These are phyloP conservation scores for Lycodopsis pacificus DNA, from an alignment of 2,797 vertebrate species.

Conservation along the genomic window DNA sequence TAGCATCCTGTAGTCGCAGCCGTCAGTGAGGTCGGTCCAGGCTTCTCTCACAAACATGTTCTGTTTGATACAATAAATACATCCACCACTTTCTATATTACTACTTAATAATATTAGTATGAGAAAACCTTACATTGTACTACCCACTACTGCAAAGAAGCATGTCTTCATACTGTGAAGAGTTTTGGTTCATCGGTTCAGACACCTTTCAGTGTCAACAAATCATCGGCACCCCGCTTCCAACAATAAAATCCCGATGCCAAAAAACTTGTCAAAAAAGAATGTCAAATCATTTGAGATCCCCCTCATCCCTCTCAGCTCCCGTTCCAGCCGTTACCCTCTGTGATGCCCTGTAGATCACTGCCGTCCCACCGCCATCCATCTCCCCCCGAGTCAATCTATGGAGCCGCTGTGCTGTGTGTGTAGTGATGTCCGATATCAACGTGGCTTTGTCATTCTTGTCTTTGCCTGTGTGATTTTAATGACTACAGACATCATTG, in stretches of 20 bases:
- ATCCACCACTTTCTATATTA: not conserved
- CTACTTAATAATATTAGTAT: too few relatives aligned
- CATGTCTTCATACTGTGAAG: not conserved
- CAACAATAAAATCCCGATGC: not conserved
- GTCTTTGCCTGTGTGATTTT: not conserved
- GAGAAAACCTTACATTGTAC: not conserved
- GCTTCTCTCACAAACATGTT: not conserved
- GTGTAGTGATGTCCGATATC: not conserved
- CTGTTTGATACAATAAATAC: not conserved
- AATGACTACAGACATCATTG: too few relatives aligned
- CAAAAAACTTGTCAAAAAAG: not conserved
- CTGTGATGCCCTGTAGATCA: not conserved
- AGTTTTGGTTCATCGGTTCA: not conserved
- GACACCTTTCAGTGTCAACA: not conserved
- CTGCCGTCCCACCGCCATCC: not conserved
- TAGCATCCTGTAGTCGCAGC: not conserved
- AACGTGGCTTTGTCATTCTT: not conserved
- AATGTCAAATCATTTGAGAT: not conserved
- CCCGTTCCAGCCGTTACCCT: not conserved
- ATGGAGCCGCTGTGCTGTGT: not conserved
- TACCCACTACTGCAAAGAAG: not conserved
- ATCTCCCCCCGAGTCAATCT: not conserved
- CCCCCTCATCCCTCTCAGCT: not conserved
- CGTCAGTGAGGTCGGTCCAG: not conserved
- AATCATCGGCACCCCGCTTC: not conserved